phyloP scores from a whole-genome alignment of 2,113 vertebrate species.

The Anas platyrhynchos region DNA sequence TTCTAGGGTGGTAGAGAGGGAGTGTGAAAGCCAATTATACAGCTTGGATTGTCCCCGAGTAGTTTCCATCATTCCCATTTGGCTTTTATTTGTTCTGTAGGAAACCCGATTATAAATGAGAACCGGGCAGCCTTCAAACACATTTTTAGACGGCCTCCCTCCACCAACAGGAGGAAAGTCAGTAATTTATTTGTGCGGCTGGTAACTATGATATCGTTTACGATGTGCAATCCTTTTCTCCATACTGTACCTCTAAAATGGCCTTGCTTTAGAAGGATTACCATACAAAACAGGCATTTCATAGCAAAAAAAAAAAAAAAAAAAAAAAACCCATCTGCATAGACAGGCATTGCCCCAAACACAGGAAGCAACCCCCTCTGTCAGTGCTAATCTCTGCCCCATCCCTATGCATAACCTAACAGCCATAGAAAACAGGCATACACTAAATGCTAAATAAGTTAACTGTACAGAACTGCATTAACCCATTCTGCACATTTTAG shows the following conservation, averaged over 20 bases:
- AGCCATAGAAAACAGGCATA: background rate
- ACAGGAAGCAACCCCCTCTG: background rate
- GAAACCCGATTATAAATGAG: conserved; percentile 18
- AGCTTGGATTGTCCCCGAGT: conserved; percentile 33
- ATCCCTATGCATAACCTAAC: background rate
- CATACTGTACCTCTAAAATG: background rate
- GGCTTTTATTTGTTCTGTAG: conserved; percentile 43
- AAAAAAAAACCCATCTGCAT: background rate
- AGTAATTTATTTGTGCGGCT: background rate
- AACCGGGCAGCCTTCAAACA: background rate
- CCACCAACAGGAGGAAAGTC: background rate
- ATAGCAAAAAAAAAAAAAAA: background rate
- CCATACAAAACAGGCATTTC: background rate
- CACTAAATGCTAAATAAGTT: background rate
- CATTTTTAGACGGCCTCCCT: background rate
- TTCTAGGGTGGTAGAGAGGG: background rate
- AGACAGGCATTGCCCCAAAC: background rate
- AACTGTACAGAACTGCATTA: background rate
- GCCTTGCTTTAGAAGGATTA: conserved; percentile 10
- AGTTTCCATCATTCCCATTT: background rate
- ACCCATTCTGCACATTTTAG: background rate
- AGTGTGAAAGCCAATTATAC: conserved; percentile 39
- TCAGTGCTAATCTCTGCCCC: background rate
- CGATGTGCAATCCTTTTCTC: conserved; percentile 7
- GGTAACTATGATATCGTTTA: background rate